Percentiles rank a stretch among this genome's conserved stretches.
phyloP scores from a whole-genome alignment of 2,113 vertebrate species.

The Anoplopoma fimbria region DNA sequence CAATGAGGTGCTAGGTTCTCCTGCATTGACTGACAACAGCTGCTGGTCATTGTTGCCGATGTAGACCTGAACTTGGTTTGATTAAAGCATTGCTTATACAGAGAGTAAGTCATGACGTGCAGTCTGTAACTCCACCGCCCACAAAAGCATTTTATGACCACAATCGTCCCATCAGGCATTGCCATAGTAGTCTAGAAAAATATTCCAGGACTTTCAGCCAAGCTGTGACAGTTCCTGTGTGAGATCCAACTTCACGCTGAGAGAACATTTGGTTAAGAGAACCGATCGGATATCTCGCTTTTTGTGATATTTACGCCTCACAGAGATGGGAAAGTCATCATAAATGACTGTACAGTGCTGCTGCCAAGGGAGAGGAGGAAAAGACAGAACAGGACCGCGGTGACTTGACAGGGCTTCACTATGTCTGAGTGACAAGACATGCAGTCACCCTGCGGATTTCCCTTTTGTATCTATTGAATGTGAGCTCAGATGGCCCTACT shows the following conservation, averaged over 20 bases:
- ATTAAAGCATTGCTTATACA: background rate
- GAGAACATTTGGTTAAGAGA: conserved; percentile 57
- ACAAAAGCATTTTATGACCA: conserved; percentile 44
- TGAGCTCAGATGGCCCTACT: conserved; percentile 61
- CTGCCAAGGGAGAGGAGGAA: conserved; percentile 34
- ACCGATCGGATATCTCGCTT: conserved; percentile 57
- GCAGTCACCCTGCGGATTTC: conserved; percentile 60
- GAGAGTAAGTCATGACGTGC: background rate
- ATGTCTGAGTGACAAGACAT: conserved; percentile 48
- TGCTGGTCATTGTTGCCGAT: background rate
- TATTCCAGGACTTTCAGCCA: conserved; percentile 51
- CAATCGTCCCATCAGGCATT: conserved; percentile 35
- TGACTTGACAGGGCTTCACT: conserved; percentile 43
- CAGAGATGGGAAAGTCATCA: conserved; percentile 64
- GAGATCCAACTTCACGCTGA: conserved; percentile 52
- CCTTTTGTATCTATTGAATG: conserved; percentile 65
- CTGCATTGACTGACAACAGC: background rate
- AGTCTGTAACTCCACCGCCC: background rate
- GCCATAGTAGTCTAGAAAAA: conserved; percentile 40
- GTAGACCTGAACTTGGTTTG: background rate
- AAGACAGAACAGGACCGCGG: conserved; percentile 21
- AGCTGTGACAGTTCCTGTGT: conserved; percentile 64
- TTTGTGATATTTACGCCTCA: conserved; percentile 55
- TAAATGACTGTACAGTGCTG: conserved; percentile 55
- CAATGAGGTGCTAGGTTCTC: background rate